phyloP scores from a whole-genome alignment of 2,888 invertebrate genomes.

The Aquatica leii region DNA sequence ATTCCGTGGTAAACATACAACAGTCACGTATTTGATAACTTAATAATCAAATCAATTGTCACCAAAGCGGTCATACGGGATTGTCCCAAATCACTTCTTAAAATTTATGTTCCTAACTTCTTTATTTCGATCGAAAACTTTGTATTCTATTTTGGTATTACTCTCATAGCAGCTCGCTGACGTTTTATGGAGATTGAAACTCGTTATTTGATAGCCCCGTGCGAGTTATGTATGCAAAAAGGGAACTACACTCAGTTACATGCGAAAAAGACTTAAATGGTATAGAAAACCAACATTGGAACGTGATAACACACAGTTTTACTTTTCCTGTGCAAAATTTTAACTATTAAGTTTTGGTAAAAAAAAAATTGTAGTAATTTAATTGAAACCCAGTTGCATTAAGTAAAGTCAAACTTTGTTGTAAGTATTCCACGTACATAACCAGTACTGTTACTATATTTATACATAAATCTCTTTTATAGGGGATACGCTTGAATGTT shows the following conservation, averaged over 20 bases:
- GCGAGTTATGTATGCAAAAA: slow-evolving; percentile 9
- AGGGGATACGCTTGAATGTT: slow-evolving; percentile 17
- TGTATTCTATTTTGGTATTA: slow-evolving; percentile 5
- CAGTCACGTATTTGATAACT: slow-evolving; percentile 11
- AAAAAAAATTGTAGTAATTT: too few relatives aligned
- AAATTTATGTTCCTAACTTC: background rate
- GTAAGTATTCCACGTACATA: slow-evolving; percentile 26
- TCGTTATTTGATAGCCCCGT: slow-evolving; percentile 12
- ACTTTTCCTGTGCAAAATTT: background rate
- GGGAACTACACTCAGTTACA: background rate
- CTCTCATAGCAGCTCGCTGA: slow-evolving; percentile 7
- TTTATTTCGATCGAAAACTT: background rate
- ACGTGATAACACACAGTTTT: background rate
- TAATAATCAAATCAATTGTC: slow-evolving; percentile 2
- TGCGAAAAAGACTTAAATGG: slow-evolving; percentile 1
- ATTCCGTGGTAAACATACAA: background rate
- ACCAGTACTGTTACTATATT: slow-evolving; percentile 23
- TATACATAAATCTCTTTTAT: slow-evolving; percentile 29
- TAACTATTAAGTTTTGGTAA: too few relatives aligned
- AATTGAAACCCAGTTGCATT: slow-evolving; percentile 21
- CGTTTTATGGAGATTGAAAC: slow-evolving; percentile 13
- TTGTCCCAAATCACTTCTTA: background rate
- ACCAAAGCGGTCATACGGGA: background rate
- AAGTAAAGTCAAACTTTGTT: slow-evolving; percentile 17
- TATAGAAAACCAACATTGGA: background rate